Evolutionary conservation across 2,888 invertebrate species (phyloP).

Genomic region (Holacanthella duospinosa): DNA sequence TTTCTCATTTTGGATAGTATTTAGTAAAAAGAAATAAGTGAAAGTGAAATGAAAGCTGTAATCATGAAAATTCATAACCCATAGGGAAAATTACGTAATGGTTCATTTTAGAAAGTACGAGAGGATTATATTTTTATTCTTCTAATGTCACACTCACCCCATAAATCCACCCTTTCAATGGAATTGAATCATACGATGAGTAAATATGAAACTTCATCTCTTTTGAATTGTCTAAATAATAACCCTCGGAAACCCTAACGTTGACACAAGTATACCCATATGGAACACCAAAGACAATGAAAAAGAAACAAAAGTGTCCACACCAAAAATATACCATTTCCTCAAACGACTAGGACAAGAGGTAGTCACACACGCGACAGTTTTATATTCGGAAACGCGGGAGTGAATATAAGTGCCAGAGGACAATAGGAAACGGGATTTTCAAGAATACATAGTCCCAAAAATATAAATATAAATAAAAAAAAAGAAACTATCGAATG

Average conservation of each 20-base stretch:
- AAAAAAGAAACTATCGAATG: neutral
- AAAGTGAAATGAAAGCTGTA: too few species aligned
- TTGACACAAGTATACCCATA: neutral
- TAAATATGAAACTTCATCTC: slow-evolving; percentile 3
- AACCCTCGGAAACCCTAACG: neutral
- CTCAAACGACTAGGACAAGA: neutral
- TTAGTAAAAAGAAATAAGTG: neutral
- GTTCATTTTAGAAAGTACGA: neutral
- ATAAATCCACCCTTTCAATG: neutral
- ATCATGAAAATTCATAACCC: neutral
- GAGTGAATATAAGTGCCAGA: neutral
- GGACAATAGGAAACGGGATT: neutral
- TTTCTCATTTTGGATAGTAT: neutral
- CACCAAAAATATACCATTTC: neutral
- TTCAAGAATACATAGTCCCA: too few species aligned
- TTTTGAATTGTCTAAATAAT: neutral
- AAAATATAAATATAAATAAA: too few species aligned
- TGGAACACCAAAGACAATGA: neutral
- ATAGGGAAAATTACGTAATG: neutral
- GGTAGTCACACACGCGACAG: neutral
- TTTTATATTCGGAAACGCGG: neutral
- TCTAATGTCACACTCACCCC: neutral
- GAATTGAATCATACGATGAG: neutral
- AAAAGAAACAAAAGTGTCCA: neutral
- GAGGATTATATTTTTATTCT: neutral